Evolutionary conservation across 2,113 vertebrate species (phyloP).

Genomic region (Actenoides hombroni): DNA sequence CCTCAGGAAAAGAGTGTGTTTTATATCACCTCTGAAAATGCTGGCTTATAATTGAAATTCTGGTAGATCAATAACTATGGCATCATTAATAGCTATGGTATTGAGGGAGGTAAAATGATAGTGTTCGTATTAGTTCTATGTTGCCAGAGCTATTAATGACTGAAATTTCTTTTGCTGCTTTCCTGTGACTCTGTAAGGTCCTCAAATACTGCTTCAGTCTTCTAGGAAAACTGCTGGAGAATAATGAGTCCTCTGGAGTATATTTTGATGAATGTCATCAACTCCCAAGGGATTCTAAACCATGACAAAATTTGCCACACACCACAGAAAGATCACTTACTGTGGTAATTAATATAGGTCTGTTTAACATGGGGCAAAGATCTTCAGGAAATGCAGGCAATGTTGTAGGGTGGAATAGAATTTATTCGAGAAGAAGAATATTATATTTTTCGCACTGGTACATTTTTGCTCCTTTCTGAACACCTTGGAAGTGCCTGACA

Average conservation of each 20-base stretch:
- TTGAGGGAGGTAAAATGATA: neutral
- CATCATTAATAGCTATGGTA: neutral
- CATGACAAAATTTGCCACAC: neutral
- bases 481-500: neutral
- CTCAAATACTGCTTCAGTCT: neutral
- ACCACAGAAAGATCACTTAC: neutral
- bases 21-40: neutral
- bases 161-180: conserved; percentile 17
- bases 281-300: conserved; percentile 17
- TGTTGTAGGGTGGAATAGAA: neutral
- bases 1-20: neutral
- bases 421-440: neutral
- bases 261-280: conserved; percentile 16
- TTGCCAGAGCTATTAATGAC: neutral
- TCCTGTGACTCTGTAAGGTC: conserved; percentile 2
- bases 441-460: neutral
- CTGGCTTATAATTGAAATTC: neutral
- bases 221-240: neutral
- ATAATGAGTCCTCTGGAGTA: neutral
- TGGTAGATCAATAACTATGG: neutral
- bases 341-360: neutral
- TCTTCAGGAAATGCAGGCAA: neutral
- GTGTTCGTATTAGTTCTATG: neutral
- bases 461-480: neutral
- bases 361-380: neutral